Evolutionary conservation across 2,113 vertebrate species (phyloP).

Genomic region (Phoxinus phoxinus): DNA sequence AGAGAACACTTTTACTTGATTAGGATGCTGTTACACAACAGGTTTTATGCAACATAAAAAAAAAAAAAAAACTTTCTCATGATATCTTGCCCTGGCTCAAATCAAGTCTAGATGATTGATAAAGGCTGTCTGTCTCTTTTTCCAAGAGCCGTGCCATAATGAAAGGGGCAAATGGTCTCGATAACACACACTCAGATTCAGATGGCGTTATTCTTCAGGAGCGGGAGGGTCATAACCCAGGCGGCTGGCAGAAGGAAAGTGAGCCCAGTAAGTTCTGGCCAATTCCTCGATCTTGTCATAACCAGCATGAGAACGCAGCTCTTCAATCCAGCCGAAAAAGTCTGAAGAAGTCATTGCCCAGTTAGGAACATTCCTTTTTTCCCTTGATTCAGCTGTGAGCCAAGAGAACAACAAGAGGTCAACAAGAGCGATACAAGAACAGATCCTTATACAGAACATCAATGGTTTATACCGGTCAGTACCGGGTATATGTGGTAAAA

Average conservation of each 20-base stretch:
- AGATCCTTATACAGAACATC: background rate
- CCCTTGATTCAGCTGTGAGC: constrained; percentile 47
- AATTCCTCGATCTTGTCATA: constrained; percentile 65
- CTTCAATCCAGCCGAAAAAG: constrained; percentile 74
- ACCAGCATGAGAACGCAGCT: constrained; percentile 65
- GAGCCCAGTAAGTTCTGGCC: constrained; percentile 73
- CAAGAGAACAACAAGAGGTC: constrained; percentile 25
- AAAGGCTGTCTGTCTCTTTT: background rate
- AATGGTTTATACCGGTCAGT: too few species aligned
- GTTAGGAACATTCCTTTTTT: constrained; percentile 66
- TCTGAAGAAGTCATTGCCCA: constrained; percentile 71
- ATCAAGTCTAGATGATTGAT: constrained; percentile 4
- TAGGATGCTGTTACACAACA: background rate
- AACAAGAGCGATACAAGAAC: background rate
- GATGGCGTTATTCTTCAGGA: constrained; percentile 62
- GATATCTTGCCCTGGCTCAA: background rate
- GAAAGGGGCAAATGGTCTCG: background rate
- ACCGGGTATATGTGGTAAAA: background rate
- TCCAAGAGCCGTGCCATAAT: background rate
- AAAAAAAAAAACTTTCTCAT: background rate
- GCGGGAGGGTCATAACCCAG: constrained; percentile 66
- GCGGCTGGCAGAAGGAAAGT: constrained; percentile 69
- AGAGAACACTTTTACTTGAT: background rate
- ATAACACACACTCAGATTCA: background rate
- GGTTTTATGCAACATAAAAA: background rate